These are phyloP conservation scores for Drosophila demipolita DNA, from an alignment of 2,888 invertebrate genomes.

Conservation along the genomic window DNA sequence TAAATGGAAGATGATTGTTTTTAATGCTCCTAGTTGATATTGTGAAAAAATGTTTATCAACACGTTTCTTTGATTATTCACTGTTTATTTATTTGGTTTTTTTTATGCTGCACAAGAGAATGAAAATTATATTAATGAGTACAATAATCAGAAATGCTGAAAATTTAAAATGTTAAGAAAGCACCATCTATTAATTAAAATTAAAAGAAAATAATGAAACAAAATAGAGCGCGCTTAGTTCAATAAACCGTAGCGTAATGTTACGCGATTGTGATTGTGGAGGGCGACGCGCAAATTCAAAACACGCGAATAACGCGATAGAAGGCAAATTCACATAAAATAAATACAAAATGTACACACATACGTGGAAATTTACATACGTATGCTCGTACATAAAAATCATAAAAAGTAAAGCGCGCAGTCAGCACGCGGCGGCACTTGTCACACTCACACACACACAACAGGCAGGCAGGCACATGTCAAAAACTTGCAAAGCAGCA, in stretches of 20 bases:
- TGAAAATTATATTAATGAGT: conserved; percentile 42
- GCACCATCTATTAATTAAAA: conserved; percentile 12
- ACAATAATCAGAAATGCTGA: conserved; percentile 40
- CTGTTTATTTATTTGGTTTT: conserved; percentile 7
- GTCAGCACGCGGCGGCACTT: conserved; percentile 53
- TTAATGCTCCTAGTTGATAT: conserved; percentile 18
- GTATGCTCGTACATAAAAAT: conserved; percentile 39
- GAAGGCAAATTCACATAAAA: conserved; percentile 74
- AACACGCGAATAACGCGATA: conserved; percentile 71
- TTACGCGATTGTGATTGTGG: not conserved
- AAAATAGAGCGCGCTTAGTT: conserved; percentile 58
- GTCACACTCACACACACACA: conserved; percentile 38
- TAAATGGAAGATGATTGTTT: conserved; percentile 21
- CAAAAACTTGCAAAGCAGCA: conserved; percentile 41
- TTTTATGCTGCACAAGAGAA: conserved; percentile 55
- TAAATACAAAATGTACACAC: conserved; percentile 60
- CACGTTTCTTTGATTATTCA: conserved; percentile 37
- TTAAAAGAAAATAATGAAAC: conserved; percentile 11
- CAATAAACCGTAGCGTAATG: conserved; percentile 58
- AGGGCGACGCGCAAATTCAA: conserved; percentile 36
- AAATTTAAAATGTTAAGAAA: conserved; percentile 34
- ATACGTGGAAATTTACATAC: conserved; percentile 18
- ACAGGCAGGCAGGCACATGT: conserved; percentile 40
- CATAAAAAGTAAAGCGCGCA: conserved; percentile 55
- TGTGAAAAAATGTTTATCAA: conserved; percentile 37